Conservation (phyloP, 2,888 invertebrate genomes). For the Phortica okadai region DNA sequence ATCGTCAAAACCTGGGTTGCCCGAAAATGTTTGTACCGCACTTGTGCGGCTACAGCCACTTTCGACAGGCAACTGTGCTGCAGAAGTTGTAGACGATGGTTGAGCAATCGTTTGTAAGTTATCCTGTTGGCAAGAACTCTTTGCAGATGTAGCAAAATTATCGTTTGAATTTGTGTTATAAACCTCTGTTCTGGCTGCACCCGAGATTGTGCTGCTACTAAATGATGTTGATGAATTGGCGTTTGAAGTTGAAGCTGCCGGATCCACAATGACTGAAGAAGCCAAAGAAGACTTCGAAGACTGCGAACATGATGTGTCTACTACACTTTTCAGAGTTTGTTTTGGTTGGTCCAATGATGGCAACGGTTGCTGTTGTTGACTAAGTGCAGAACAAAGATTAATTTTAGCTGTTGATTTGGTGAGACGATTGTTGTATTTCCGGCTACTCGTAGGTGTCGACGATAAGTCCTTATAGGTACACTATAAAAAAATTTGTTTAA, state of each 20-base stretch:
- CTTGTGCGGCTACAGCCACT: constrained; percentile 70
- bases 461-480: constrained; percentile 74
- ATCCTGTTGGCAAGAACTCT: constrained; percentile 47
- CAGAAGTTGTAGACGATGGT: constrained; percentile 47
- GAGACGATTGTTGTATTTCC: constrained; percentile 71
- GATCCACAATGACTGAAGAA: constrained; percentile 58
- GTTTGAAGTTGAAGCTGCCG: constrained; percentile 41
- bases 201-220: constrained; percentile 18
- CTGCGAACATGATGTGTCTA: constrained; percentile 48
- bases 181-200: constrained; percentile 58
- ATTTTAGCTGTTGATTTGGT: constrained; percentile 76
- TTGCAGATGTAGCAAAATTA: constrained; percentile 54
- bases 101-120: constrained; percentile 49
- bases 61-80: constrained; percentile 39
- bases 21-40: constrained; percentile 48
- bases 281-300: constrained; percentile 35
- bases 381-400: constrained; percentile 72
- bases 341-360: constrained; percentile 39
- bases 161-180: constrained; percentile 74
- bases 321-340: constrained; percentile 36
- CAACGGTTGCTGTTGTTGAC: constrained; percentile 50
- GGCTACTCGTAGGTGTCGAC: constrained; percentile 76
- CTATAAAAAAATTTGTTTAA: constrained; percentile 42
- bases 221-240: not conserved
- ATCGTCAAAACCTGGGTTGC: constrained; percentile 50